Conservation (phyloP, 2,888 invertebrate genomes). For the Stenolophus ochropezus region DNA sequence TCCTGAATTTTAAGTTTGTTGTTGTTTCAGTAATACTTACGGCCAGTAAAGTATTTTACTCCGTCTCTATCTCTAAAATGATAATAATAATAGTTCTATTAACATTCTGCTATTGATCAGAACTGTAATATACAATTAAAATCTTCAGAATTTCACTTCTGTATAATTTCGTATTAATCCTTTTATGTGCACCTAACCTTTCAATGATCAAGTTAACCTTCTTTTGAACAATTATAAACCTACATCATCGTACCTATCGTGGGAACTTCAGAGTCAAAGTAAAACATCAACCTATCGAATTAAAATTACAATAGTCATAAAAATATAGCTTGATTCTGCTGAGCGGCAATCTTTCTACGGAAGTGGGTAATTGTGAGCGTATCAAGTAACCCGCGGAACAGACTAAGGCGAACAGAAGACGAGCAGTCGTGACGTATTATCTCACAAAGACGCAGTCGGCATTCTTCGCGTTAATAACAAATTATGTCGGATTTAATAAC, state of each 20-base stretch:
- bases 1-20: too few relatives aligned
- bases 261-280: background rate
- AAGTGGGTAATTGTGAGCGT: background rate
- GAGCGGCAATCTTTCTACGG: background rate
- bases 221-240: background rate
- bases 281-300: background rate
- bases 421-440: slow-evolving; percentile 27
- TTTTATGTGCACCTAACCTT: background rate
- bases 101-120: background rate
- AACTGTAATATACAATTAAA: background rate
- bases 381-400: slow-evolving; percentile 4
- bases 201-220: background rate
- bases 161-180: background rate
- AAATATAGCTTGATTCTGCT: background rate
- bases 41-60: too few relatives aligned
- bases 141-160: background rate
- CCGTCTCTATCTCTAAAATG: too few relatives aligned
- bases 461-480: slow-evolving; percentile 37
- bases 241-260: background rate
- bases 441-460: slow-evolving; percentile 31
- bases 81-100: too few relatives aligned
- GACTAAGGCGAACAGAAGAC: background rate
- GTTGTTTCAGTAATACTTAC: too few relatives aligned
- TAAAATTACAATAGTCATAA: background rate
- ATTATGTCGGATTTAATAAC: slow-evolving; percentile 37